Conservation (phyloP, 2,888 invertebrate species). For the Thera britannica region DNA sequence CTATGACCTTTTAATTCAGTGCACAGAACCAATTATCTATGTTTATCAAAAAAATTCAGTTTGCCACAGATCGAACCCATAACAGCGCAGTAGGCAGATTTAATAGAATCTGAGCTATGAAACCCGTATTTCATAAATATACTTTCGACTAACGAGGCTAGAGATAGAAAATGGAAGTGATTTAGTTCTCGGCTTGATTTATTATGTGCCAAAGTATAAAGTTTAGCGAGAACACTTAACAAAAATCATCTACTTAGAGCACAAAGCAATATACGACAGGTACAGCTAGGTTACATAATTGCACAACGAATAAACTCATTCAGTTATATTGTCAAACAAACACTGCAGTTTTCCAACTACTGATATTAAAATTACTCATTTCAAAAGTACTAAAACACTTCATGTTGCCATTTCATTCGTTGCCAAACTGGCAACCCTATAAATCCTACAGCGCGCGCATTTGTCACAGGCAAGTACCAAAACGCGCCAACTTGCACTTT, state of each 20-base stretch:
- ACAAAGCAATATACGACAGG: not conserved
- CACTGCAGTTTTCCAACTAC: constrained; percentile 2
- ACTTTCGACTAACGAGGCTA: no score
- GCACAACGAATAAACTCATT: not conserved
- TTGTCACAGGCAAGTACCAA: constrained; percentile 59
- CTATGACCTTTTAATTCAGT: no score
- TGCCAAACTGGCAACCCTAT: constrained; percentile 50
- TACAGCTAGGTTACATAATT: not conserved
- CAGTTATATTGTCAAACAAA: constrained; percentile 7
- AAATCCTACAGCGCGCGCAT: constrained; percentile 54
- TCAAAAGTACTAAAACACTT: constrained; percentile 25
- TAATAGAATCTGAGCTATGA: no score
- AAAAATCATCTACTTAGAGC: not conserved
- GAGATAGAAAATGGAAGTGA: no score
- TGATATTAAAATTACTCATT: constrained; percentile 13
- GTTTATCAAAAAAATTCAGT: no score
- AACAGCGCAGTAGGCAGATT: no score
- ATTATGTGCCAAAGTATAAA: not conserved
- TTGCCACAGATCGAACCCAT: no score
- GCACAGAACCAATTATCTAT: no score
- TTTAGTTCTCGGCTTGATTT: no score
- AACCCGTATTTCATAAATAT: no score
- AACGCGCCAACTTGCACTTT: constrained; percentile 49
- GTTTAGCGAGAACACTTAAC: not conserved
- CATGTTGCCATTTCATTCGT: constrained; percentile 23